A percentile compares a stretch with the other conserved stretches of the same genome.
Evolutionary conservation across 1,140 invertebrate genomes (phyloP).

Genomic region (Colletes latitarsis): DNA sequence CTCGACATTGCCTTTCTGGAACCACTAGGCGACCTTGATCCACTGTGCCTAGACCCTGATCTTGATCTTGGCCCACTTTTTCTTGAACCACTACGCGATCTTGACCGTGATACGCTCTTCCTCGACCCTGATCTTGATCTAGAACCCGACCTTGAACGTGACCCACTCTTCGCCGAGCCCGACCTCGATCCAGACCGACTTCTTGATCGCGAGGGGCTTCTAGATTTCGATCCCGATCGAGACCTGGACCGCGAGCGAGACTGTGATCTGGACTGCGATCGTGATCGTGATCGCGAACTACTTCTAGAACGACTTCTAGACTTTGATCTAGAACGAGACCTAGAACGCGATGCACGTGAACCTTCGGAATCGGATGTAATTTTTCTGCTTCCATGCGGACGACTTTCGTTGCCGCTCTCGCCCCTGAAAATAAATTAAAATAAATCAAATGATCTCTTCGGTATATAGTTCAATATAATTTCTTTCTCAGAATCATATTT

Average conservation of each 20-base stretch:
- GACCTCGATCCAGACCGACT: conserved; percentile 65
- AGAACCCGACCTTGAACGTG: conserved; percentile 55
- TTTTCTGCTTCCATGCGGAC: conserved; percentile 73
- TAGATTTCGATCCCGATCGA: conserved; percentile 67
- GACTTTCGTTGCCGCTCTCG: conserved; percentile 82
- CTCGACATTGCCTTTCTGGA: conserved; percentile 61
- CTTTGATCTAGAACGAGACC: conserved; percentile 72
- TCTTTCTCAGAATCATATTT: conserved; percentile 56
- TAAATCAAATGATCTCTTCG: neutral
- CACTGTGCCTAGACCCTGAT: conserved; percentile 59
- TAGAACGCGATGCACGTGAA: conserved; percentile 73
- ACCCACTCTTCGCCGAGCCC: conserved; percentile 50
- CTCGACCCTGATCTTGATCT: conserved; percentile 68
- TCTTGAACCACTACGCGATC: conserved; percentile 69
- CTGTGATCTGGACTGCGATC: conserved; percentile 36
- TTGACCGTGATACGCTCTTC: conserved; percentile 63
- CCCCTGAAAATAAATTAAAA: conserved; percentile 69
- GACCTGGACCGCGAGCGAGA: conserved; percentile 56
- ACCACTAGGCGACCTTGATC: conserved; percentile 66
- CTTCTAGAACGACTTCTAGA: conserved; percentile 70
- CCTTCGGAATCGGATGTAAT: conserved; percentile 80
- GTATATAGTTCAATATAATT: no score
- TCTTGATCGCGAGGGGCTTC: conserved; percentile 57
- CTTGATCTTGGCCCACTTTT: conserved; percentile 66
- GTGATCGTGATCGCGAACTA: conserved; percentile 63